Evolutionary conservation across 23 tunicate species (phyloP), one percentile per base, ranked within the genome.

Genomic region (Aplidium turbinatum): DNA sequence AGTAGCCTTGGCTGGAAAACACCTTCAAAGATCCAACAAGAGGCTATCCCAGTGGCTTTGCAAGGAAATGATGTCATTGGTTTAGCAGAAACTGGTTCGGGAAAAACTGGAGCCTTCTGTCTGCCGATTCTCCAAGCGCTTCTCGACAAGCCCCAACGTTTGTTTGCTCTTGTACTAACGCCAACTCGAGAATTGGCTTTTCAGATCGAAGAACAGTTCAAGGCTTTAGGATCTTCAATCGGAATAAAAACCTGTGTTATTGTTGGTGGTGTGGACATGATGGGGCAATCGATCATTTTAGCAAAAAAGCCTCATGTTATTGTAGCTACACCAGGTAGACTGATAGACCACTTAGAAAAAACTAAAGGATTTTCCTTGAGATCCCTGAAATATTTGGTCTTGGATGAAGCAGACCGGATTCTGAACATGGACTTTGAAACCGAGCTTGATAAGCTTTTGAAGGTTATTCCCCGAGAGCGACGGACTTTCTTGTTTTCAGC

Each of bases 61-160:
- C 85, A 85, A 68, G 93, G 98, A 32, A 93, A 86, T 25, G 98
- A 93, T 81, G 98, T 93, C 18, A 93, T 93, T 67, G 98, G 98
- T 0, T 55, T 93, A 27, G 98, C 98, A 1, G 93, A 85, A 72
- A 93, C 98, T 26, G 98, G 98, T n/a, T 93, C 98, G 34, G 98
- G 98, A 38, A 93, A 93, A 70, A 93, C 98, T 25, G 98, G 88
- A 35, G 98, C 98, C 9, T 93, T 93, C 63, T 85, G 93, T 58
- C 38, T 93, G 26, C 98, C 98, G 1, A 77, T 93, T 16, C 38
- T 93, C 33, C 98, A 93, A 55, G 81, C 88, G 9, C 70, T 93
- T 31, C 53, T 93, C 28, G 88, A 86, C 20, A 76, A 65, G 24
- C 98, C 98, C 0, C 93, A 81, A 33, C 34, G 93, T 30, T 31